Evolutionary conservation across 1,140 invertebrate species (phyloP).

Genomic region (Zaprionus gabonicus): DNA sequence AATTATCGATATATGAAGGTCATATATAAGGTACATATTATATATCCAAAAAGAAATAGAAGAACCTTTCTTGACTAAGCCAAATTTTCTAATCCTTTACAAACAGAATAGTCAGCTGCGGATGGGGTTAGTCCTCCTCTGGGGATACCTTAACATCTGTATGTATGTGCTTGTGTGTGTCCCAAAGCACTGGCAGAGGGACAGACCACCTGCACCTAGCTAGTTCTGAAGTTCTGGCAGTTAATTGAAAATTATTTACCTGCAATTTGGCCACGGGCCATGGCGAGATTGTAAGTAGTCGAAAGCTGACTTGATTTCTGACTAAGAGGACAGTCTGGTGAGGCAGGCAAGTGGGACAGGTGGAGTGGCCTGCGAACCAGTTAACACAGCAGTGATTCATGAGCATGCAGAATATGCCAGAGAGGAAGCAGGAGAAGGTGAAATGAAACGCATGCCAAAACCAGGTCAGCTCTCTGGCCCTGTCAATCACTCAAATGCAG

Average conservation of each 20-base stretch:
- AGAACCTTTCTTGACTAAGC: background rate
- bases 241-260: conserved; percentile 77
- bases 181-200: too few relatives aligned
- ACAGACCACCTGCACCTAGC: background rate
- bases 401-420: conserved; percentile 27
- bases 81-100: background rate
- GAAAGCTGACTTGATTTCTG: conserved; percentile 28
- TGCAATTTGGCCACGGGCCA: conserved; percentile 39
- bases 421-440: conserved; percentile 6
- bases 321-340: background rate
- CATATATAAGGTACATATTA: background rate
- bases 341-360: conserved; percentile 15
- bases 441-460: conserved; percentile 46
- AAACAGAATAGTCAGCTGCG: too few relatives aligned
- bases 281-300: conserved; percentile 19
- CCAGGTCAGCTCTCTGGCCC: conserved; percentile 57
- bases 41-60: background rate
- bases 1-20: too few relatives aligned
- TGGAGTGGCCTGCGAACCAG: conserved; percentile 28
- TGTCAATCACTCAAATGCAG: conserved; percentile 77
- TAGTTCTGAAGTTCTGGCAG: conserved; percentile 16
- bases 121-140: background rate
- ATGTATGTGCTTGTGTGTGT: background rate
- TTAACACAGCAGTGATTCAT: conserved; percentile 41
- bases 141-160: background rate